Percentiles rank a stretch among this genome's conserved stretches.
Conservation (phyloP, 2,888 invertebrate genomes). For the Eubasilissa splendida region DNA sequence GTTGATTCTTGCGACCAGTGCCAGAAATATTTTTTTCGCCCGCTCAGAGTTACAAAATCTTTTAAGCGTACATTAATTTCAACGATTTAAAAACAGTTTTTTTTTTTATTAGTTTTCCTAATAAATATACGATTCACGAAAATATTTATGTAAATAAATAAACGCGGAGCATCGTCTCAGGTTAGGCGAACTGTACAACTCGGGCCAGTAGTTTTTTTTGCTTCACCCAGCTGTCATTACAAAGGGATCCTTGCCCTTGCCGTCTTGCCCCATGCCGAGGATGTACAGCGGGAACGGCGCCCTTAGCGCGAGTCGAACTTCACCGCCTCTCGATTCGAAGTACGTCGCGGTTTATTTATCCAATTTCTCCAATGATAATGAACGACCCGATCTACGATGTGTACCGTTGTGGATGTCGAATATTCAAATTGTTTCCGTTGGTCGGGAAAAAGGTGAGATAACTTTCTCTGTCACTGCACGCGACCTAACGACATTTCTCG, state of each 20-base stretch:
- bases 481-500: constrained; percentile 10
- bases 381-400: constrained; percentile 54
- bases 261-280: constrained; percentile 26
- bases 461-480: constrained; percentile 1
- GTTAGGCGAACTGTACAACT: not conserved
- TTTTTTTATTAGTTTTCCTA: too few species aligned
- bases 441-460: constrained; percentile 50
- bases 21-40: too few species aligned
- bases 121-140: too few species aligned
- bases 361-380: constrained; percentile 45
- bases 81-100: too few species aligned
- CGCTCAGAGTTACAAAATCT: too few species aligned
- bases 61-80: too few species aligned
- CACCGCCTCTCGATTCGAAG: not conserved
- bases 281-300: not conserved
- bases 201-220: constrained; percentile 18
- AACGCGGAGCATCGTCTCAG: not conserved
- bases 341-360: constrained; percentile 3
- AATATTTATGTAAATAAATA: too few species aligned
- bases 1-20: too few species aligned
- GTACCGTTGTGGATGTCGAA: constrained; percentile 54
- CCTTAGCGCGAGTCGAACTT: constrained; percentile 17
- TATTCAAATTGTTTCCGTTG: constrained; percentile 55
- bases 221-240: constrained; percentile 38
- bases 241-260: constrained; percentile 28